Base-by-base conservation (phyloP, 2,888 invertebrate species). In the Drosophila gaucha region DNA sequence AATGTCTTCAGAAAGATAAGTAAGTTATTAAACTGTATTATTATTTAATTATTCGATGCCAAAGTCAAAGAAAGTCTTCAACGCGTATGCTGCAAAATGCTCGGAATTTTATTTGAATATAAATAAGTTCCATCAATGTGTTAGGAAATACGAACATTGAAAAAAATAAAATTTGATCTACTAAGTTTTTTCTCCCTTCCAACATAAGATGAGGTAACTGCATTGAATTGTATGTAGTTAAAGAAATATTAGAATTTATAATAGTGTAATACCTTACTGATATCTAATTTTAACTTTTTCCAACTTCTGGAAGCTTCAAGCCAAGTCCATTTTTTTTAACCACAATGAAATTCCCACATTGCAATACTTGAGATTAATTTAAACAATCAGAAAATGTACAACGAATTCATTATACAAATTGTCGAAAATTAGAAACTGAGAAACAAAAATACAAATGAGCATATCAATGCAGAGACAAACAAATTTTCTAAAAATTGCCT, bases 401-500 rank as follows among this genome's bases (percentile, higher is more conserved):
- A 31, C 22, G 46, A n/a, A 31, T 39, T 28, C 49, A 49, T 39
- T 46, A 46, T 36, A 65, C 52, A 60, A 69, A 73, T 69, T 57
- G 50, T 49, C 36, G 33, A 44, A 72, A 59, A 74, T 63, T 64
- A 36, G 57, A 58, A 73, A 72, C 44, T 60, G 33, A 31, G 24
- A 51, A 26, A 24, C 20, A 18, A 5, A 67, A 57, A 55, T 31
- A 31, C 52, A 63, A 59, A 67, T 38, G 26, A 43, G 18, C 46
- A 52, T 54, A 54, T 39, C 36, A 72, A 66, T 52, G 44, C 24
- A 20, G 14, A 36, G 24, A 44, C 26, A 66, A 58, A 49, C 22
- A 55, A 39, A 59, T 18, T 58, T 46, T 26, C 26, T 24, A 56
- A 59, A 69, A 43, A 65, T 57, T 55, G 55, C 6, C 22, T 12